Evolutionary conservation across 2,888 invertebrate genomes (phyloP), one percentile per base, ranked within the genome.

Genomic region (Drosophila kanekoi): DNA sequence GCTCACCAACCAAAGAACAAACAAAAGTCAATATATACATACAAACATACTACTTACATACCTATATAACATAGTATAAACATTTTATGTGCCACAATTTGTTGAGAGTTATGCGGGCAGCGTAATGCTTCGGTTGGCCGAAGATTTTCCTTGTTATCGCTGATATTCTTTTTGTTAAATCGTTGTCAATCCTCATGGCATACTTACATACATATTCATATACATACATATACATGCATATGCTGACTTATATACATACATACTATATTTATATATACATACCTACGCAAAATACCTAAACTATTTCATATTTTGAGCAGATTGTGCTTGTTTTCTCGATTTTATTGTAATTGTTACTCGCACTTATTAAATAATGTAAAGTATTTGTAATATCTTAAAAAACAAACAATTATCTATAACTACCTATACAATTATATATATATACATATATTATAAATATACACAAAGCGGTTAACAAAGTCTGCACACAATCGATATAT

Each of bases 321-420:
- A 60, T 77, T 79, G 65, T 77, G 82, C 82, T 77, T 81, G 74
- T 79, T 74, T 72, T 72, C 73, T 86, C 83, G 82, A 84, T 86
- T 86, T 80, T 83, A 73, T 72, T 86, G 76, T 83, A 83, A 77
- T 79, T 82, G 86, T 82, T 87, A 79, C 81, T 82, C 87, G 87
- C 87, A 85, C 89, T 85, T 69, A 86, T 88, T 85, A 77, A 80
- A 63, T 75, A 79, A 69, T 77, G 79, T 79, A 72, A 79, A 72
- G 69, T 78, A 76, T 77, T 76, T 76, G 78, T 75, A 70, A 76
- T 67, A 81, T 62, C 76, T 62, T 70, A 35, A 41, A 23, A 54
- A 59, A 63, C 43, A 77, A 62, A 67, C 61, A 70, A 77, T 70
- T 81, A 76, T 70, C 66, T 67, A 63, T 81, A 79, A 53, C 63